Base-by-base conservation (phyloP, 2,797 vertebrate genomes). In the Trichosurus vulpecula region DNA sequence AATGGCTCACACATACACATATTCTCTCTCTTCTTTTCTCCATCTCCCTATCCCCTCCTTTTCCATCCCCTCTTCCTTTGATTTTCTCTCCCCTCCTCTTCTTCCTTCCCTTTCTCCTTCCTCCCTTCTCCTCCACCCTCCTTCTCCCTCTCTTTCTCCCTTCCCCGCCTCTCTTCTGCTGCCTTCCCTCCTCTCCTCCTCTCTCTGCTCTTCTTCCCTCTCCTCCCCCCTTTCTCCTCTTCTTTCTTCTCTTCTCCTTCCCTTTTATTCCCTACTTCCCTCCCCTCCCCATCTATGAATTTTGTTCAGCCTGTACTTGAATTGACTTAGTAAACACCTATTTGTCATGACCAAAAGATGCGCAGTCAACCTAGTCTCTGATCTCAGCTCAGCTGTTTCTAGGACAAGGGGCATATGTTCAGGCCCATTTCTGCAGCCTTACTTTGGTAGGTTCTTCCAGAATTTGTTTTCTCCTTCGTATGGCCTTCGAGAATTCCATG, bases 1-100 rank as follows among this genome's bases (percentile, higher is more conserved):
- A 97, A 96, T 51, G 56, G 95, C 96, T 41, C 52, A 91, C 47
- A 94, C 93, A 92, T 53, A 35, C 52, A 81, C 3, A 51, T 47
- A 27, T 27, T 51, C 41, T 87, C 41, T 81, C 41, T 47, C n/a
- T 47, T 35, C 74, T 81, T 47, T 81, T 81, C 10, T 87, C 74
- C 74, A 87, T 10, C 41, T 87, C 41, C 74, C 10, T 87, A 11
- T 87, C 0, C 74, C 35, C 35, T 87, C 74, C 25, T 9, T 9
- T 81, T 47, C 74, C 22, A 27, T 47, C 22, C 19, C 25, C 74
- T 87, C 41, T 51, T 74, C n/a, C 16, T 27, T 51, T 27, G 0
- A 25, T 22, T 27, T 47, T n/a, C 74, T 87, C 41, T 87, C 25
- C 74, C 8, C 74, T 47, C 22, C 41, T 51, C 41, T 27, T 51